phyloP scores from a whole-genome alignment of 2,797 vertebrate species.

The Anniella stebbinsi region DNA sequence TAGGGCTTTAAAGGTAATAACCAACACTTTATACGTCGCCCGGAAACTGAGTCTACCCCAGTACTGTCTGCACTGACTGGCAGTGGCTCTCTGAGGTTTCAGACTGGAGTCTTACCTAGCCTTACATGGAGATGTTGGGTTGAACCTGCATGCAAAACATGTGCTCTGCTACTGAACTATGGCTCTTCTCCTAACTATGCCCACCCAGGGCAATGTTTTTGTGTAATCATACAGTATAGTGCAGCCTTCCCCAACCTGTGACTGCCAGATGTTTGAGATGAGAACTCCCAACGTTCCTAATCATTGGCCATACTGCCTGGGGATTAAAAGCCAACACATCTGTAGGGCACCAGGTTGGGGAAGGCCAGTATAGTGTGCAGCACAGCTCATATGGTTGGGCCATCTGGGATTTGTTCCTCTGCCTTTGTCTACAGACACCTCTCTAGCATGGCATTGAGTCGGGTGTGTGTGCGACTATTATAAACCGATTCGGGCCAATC shows the following conservation, averaged over 20 bases:
- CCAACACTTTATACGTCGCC: too few relatives aligned
- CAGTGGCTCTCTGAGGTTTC: not conserved
- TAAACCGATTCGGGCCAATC: not conserved
- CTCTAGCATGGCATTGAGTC: not conserved
- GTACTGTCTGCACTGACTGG: not conserved
- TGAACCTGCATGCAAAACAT: not conserved
- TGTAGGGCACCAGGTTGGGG: too few relatives aligned
- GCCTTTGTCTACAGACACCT: not conserved
- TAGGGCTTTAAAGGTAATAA: too few relatives aligned
- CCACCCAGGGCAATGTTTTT: not conserved
- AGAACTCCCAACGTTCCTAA: too few relatives aligned
- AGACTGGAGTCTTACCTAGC: not conserved
- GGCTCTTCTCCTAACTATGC: not conserved
- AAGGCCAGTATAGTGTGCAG: too few relatives aligned
- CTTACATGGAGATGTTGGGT: not conserved
- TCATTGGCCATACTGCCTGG: too few relatives aligned
- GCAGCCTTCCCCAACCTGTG: not conserved
- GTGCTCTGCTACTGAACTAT: not conserved
- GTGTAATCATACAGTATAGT: not conserved
- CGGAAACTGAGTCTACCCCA: not conserved
- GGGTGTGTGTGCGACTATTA: not conserved
- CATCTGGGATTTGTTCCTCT: not conserved
- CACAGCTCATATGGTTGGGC: not conserved
- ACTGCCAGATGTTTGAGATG: too few relatives aligned
- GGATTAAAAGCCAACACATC: too few relatives aligned